Base-by-base conservation (phyloP, 2,888 invertebrate species). In the Formica aserva region DNA sequence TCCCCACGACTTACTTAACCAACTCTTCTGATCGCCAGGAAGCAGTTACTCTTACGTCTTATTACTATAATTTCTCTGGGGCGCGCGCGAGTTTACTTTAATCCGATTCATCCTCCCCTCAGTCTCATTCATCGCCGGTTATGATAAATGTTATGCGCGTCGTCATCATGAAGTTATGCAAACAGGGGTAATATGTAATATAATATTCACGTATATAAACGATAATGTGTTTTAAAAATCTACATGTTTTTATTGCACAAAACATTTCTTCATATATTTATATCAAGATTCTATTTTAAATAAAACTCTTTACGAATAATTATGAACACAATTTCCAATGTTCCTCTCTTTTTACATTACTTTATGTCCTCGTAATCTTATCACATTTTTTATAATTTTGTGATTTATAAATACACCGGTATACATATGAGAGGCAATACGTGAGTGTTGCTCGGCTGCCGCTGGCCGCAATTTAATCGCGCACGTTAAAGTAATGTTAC, bases 401-500 rank as follows among this genome's bases (percentile, higher is more conserved):
- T 66, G n/a, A 77, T 76, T 76, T 77, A 77, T 67, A 55, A 45
- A 60, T 60, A 60, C 45, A 18, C 18, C 15, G 32, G n/a, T 18
- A n/a, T n/a, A 32, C 22, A 52, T n/a, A 67, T 41, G 57, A 78
- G 78, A 45, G 32, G 67, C 18, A 35, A 57, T 57, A 41, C 41
- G 15, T 29, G 41, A 77, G 77, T 22, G 41, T 41, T 55, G 55
- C 52, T 69, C 41, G 78, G 22, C 65, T 55, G 66, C 45, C 69
- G 67, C 45, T 18, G 60, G 55, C 55, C 55, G 67, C 77, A 66
- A 66, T 77, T 78, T 78, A 78, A 80, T 71, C 71, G 60, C 60
- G 67, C 76, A 32, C 45, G 71, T 60, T 80, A 69, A 80, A 69
- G 60, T 60, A 80, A 80, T 69, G 60, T 80, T 80, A 71, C 71